Conservation (phyloP, 2,888 invertebrate genomes). For the Desoria tigrina region DNA sequence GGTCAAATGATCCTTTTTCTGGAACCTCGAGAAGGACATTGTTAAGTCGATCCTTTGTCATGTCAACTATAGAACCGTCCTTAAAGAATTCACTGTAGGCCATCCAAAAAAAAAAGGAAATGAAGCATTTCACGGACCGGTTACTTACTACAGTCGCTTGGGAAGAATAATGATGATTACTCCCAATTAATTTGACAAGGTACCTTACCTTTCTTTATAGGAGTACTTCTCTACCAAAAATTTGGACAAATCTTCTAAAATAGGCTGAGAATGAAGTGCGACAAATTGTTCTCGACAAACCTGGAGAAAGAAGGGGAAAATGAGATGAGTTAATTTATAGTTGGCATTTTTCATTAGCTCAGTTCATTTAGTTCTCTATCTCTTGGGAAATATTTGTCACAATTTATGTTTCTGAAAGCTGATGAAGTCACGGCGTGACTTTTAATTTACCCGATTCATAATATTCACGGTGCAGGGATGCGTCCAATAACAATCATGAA, state of each 20-base stretch:
- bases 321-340: slow-evolving; percentile 6
- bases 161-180: neutral
- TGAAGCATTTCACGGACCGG: slow-evolving; percentile 25
- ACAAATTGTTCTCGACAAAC: slow-evolving; percentile 98
- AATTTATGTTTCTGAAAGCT: neutral
- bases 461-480: slow-evolving; percentile 81
- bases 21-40: slow-evolving; percentile 67
- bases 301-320: slow-evolving; percentile 59
- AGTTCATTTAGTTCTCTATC: neutral
- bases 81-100: slow-evolving; percentile 60
- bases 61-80: slow-evolving; percentile 61
- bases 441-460: slow-evolving; percentile 76
- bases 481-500: slow-evolving; percentile 99
- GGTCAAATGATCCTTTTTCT: slow-evolving; percentile 73
- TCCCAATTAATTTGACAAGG: neutral
- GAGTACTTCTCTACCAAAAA: slow-evolving; percentile 72
- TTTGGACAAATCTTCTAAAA: slow-evolving; percentile 80
- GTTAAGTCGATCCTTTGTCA: slow-evolving; percentile 67
- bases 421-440: neutral
- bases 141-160: slow-evolving; percentile 1
- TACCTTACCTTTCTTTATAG: slow-evolving; percentile 63
- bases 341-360: slow-evolving; percentile 6
- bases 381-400: neutral
- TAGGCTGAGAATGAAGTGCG: slow-evolving; percentile 87
- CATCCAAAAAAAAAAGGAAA: slow-evolving; percentile 18